Percentiles rank a stretch among this genome's conserved stretches.
Evolutionary conservation across 2,888 invertebrate species (phyloP).

Genomic region (Augochlorella aurata): DNA sequence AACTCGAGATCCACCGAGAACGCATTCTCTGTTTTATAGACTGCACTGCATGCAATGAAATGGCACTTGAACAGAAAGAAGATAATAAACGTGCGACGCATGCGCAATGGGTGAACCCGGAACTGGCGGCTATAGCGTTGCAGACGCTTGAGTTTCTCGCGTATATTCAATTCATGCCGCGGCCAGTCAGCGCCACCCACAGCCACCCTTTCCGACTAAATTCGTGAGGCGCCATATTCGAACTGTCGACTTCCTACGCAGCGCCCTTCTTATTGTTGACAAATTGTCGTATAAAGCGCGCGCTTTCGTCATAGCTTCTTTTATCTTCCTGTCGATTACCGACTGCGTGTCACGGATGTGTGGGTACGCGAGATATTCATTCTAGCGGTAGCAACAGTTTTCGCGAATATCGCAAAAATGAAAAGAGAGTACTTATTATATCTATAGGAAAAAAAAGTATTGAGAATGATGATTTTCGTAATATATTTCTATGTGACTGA

Average conservation of each 20-base stretch:
- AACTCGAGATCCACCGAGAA: conserved; percentile 74
- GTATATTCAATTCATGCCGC: conserved; percentile 65
- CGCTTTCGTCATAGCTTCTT: conserved; percentile 13
- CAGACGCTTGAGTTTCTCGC: conserved; percentile 60
- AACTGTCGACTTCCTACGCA: conserved; percentile 13
- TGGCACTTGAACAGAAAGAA: conserved; percentile 73
- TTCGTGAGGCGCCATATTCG: conserved; percentile 36
- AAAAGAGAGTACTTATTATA: no score
- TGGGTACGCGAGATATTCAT: no score
- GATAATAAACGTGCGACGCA: conserved; percentile 68
- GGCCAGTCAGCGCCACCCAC: conserved; percentile 34
- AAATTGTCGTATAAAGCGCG: conserved; percentile 20
- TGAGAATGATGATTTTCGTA: no score
- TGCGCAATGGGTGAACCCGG: conserved; percentile 59
- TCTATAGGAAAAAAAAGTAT: no score
- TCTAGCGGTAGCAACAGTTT: no score
- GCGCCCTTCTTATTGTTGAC: background rate
- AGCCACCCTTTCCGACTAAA: background rate
- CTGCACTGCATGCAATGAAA: conserved; percentile 72
- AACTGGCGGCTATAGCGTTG: conserved; percentile 49
- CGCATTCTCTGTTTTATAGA: conserved; percentile 75
- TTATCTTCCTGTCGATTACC: conserved; percentile 14
- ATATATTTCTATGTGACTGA: no score
- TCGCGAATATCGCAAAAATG: no score
- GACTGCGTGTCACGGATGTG: no score